Evolutionary conservation across 1,140 invertebrate species (phyloP).

Genomic region (Zaprionus nigranus): DNA sequence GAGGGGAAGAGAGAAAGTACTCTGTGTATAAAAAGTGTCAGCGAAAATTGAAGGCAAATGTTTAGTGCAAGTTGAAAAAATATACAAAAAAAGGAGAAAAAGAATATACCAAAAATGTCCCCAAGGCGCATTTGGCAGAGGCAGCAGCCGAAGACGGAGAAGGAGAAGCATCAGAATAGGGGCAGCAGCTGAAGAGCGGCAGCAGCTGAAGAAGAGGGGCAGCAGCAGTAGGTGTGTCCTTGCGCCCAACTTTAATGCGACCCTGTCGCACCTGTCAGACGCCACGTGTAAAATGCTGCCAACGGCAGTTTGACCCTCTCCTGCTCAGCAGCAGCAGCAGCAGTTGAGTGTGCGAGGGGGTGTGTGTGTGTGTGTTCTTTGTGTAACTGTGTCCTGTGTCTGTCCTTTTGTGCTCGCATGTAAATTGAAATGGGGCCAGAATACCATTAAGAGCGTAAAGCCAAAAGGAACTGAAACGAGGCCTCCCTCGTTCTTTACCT

Average conservation of each 20-base stretch:
- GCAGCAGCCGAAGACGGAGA: neutral
- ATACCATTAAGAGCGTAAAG: slow-evolving; percentile 69
- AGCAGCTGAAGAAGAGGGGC: neutral
- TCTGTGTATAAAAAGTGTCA: slow-evolving; percentile 28
- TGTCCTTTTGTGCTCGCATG: slow-evolving; percentile 63
- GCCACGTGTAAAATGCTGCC: slow-evolving; percentile 70
- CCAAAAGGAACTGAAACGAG: slow-evolving; percentile 59
- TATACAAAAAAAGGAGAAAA: slow-evolving; percentile 49
- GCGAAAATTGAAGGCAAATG: slow-evolving; percentile 76
- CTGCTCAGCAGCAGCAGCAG: neutral
- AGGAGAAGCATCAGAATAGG: no score
- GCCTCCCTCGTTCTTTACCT: slow-evolving; percentile 7
- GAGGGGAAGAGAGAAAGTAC: slow-evolving; percentile 16
- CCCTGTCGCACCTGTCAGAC: slow-evolving; percentile 54
- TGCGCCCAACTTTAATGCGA: slow-evolving; percentile 35
- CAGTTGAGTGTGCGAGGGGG: neutral
- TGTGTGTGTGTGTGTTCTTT: slow-evolving; percentile 10
- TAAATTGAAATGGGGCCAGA: slow-evolving; percentile 78
- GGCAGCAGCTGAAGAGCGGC: no score
- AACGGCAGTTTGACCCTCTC: slow-evolving; percentile 46
- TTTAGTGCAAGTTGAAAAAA: slow-evolving; percentile 63
- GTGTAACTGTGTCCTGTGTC: slow-evolving; percentile 13
- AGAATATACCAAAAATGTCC: slow-evolving; percentile 44
- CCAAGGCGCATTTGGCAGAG: slow-evolving; percentile 61
- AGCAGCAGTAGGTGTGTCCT: slow-evolving; percentile 22